Evolutionary conservation across 2,888 invertebrate species (phyloP), one percentile per base, ranked within the genome.

Genomic region (Antheraea yamamai): DNA sequence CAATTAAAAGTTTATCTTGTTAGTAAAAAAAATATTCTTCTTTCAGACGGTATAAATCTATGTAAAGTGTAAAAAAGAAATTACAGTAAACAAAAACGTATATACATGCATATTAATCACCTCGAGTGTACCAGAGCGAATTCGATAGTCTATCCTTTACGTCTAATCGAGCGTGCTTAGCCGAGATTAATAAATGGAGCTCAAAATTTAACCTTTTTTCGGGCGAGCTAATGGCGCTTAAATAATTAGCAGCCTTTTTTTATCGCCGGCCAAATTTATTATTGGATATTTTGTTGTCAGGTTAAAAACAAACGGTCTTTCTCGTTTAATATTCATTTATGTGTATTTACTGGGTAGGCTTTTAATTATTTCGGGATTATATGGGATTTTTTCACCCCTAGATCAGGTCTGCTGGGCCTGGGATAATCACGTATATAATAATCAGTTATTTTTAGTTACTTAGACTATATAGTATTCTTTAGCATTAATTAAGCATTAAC

Each of bases 141-240:
- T 72, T 55, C 18, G 61, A 39, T 81, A 80, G 77, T 84, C 88
- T 87, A 92, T 92, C 90, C 86, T 85, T 89, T 84, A 87, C 80
- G 79, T 81, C 93, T 92, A 95, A 95, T 95, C 91, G 93, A 90
- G 83, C 92, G 91, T 81, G 81, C 81, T 73, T 78, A 84, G 83
- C 84, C 84, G 87, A 90, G 92, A 92, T 94, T 94, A 93, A 94
- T 91, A 92, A 94, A 94, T 93, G 91, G 87, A 82, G 92, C 92
- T 92, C 91, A 92, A 92, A 89, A 89, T 87, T 91, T 85, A 91
- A 91, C 94, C 94, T 95, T 95, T 95, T 95, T 95, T 94, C 92
- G 94, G 94, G 86, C 79, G 83, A 88, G 82, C 91, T 95, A 94
- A 95, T 95, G 94, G 89, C 75, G 82, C 92, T 85, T 81, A 87